A percentile compares a stretch with the other conserved stretches of the same genome.
Conservation (phyloP, 2,113 vertebrate genomes). For the Gnathonemus echidnorhynchus region DNA sequence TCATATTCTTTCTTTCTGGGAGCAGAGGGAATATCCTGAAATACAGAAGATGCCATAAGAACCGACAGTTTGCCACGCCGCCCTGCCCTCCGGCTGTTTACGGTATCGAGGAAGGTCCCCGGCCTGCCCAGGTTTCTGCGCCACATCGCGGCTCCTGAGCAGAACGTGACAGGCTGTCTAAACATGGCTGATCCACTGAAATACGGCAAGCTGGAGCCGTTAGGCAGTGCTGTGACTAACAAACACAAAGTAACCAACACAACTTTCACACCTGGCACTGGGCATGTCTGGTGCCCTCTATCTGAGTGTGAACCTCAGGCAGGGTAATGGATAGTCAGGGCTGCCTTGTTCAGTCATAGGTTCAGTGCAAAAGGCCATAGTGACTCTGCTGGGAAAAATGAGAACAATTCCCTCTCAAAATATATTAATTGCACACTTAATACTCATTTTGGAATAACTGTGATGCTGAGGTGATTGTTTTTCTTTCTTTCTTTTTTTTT, state of each 20-base stretch:
- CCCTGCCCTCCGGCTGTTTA: constrained; percentile 25
- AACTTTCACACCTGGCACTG: neutral
- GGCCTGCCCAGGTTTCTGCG: constrained; percentile 2
- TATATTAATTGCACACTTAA: neutral
- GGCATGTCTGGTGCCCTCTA: neutral
- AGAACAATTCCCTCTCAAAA: neutral
- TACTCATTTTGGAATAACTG: neutral
- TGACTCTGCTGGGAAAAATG: neutral
- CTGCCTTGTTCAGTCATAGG: neutral
- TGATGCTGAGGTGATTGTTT: neutral
- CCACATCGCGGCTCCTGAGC: neutral
- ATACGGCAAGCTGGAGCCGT: too few relatives aligned
- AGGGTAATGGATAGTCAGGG: neutral
- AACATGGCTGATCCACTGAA: neutral
- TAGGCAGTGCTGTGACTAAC: neutral
- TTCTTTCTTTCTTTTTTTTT: neutral
- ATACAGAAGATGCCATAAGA: constrained; percentile 24
- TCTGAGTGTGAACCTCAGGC: neutral
- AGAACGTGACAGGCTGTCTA: constrained; percentile 18
- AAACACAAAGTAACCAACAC: neutral
- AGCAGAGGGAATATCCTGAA: constrained; percentile 26
- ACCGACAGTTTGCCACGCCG: constrained; percentile 3
- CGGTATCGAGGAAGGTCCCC: constrained; percentile 12
- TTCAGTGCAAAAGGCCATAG: neutral
- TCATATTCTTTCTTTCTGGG: constrained; percentile 23